Percentiles rank a stretch among this genome's conserved stretches.
Evolutionary conservation across 2,113 vertebrate genomes (phyloP).

Genomic region (Hassar affinis): DNA sequence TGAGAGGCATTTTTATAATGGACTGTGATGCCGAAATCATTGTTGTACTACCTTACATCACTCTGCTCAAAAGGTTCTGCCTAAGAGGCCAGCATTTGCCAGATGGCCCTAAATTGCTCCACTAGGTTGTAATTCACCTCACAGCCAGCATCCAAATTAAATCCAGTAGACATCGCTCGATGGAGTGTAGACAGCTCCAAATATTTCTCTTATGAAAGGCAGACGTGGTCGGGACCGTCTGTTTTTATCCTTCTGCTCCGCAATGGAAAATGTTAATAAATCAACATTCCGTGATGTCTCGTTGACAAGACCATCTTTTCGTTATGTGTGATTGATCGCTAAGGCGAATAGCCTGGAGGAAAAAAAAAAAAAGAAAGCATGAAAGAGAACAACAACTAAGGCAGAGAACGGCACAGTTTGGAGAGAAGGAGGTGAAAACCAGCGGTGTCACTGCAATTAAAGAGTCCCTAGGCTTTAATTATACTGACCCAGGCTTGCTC

Average conservation of each 20-base stretch:
- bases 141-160: conserved; percentile 69
- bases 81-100: conserved; percentile 71
- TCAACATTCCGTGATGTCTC: conserved; percentile 48
- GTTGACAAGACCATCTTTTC: conserved; percentile 72
- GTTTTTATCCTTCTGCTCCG: conserved; percentile 39
- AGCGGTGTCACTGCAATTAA: conserved; percentile 96
- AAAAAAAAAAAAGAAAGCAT: conserved; percentile 76
- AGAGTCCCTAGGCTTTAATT: conserved; percentile 98
- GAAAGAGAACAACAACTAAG: conserved; percentile 68
- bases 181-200: conserved; percentile 65
- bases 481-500: conserved; percentile 83
- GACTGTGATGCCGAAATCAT: conserved; percentile 87
- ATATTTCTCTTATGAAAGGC: conserved; percentile 63
- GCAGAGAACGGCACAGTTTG: conserved; percentile 78
- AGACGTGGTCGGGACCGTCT: conserved; percentile 38
- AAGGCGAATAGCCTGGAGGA: conserved; percentile 75
- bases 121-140: conserved; percentile 73
- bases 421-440: conserved; percentile 85
- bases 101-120: conserved; percentile 70
- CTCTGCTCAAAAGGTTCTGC: conserved; percentile 68
- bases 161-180: conserved; percentile 68
- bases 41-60: conserved; percentile 75
- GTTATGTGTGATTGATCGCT: conserved; percentile 85
- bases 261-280: conserved; percentile 56
- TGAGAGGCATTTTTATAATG: conserved; percentile 91